Evolutionary conservation across 1,140 invertebrate genomes (phyloP), one percentile per base, ranked within the genome.

Genomic region (Drosophila murphyi): DNA sequence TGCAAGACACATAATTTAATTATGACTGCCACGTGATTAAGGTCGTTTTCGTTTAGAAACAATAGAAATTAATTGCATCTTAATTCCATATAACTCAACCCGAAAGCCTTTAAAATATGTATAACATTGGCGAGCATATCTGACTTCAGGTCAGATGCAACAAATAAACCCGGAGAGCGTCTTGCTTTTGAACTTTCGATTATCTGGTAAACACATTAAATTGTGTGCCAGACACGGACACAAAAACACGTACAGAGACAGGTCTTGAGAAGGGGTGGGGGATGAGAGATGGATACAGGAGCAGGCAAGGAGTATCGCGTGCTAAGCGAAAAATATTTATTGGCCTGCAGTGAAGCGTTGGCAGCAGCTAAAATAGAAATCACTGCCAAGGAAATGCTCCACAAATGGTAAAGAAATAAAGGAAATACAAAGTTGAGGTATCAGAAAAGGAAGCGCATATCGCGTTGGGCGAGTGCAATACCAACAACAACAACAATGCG

Each of bases 381-480:
- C 83, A 72, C 72, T 54, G 69, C 59, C 64, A 62, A 70, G 67
- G 76, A 61, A 60, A 63, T 71, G 65, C 67, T 69, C 63, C 72
- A 41, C 71, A 86, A 82, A 60, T 62, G 61, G 82, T 63, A 78
- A 83, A 73, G 83, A 87, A 88, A 87, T 72, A 72, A 72, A 72
- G 83, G 85, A 87, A 88, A 88, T 87, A 88, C 83, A 89, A 88
- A 88, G 83, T 88, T 88, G 85, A 88, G 83, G 85, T 88, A 88
- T 85, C 83, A 89, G 85, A 75, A 64, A 74, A 80, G 85, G 85
- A 88, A 88, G 85, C 61, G 83, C 78, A 88, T 80, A 85, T 88
- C 85, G 83, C 85, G 83, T 80, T 79, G 69, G 52, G 73, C 73
- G 80, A 89, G 80, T 80, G 76, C 76, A 72, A 43, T 31, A 41